Base-by-base conservation (phyloP, 2,888 invertebrate species). In the Steromphala cineraria region DNA sequence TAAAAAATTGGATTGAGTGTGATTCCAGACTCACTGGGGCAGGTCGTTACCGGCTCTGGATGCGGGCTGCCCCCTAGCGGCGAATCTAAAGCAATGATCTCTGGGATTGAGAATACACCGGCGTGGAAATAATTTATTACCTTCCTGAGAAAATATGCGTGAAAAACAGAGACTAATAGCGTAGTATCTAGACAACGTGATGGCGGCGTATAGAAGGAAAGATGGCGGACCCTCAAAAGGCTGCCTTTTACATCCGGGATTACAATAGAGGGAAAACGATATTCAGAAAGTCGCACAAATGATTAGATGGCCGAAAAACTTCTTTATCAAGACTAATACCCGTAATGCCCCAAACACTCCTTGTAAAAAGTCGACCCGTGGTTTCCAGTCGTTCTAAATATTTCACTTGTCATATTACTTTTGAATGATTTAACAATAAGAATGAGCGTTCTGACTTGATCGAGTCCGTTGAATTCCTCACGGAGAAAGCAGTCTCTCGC, bases 131-230 rank as follows among this genome's bases (percentile, higher is more conserved):
- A 71, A 71, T 71, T 71, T 71, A 71, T 71, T 19, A 71, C 71
- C 71, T 71, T 71, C 71, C 36, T 40, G 71, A 40, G 71, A 71
- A 71, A 71, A 71, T 71, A 71, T 71, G 71, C 71, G 71, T 71
- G 71, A 71, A 71, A 71, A 71, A 36, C 71, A 71, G 40, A 36
- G 71, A 71, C 71, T 71, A 71, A 71, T 71, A 71, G 36, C 71
- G n/a, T 19, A 19, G 71, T 71, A 71, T 71, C 71, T 40, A 71
- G 71, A 71, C 36, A 31, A 36, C 36, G 8, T 40, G 71, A 28
- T 71, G 71, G 36, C 71, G 71, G 17, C 40, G 36, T 71, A 36
- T 36, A 19, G 19, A 15, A 31, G 71, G 71, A 36, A 71, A 36
- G 28, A 71, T 28, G 71, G 40, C 71, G 56, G 56, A 19, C 56